Percentiles rank a stretch among this genome's conserved stretches.
phyloP scores from a whole-genome alignment of 2,113 vertebrate species.

The Microcebus griseorufus region DNA sequence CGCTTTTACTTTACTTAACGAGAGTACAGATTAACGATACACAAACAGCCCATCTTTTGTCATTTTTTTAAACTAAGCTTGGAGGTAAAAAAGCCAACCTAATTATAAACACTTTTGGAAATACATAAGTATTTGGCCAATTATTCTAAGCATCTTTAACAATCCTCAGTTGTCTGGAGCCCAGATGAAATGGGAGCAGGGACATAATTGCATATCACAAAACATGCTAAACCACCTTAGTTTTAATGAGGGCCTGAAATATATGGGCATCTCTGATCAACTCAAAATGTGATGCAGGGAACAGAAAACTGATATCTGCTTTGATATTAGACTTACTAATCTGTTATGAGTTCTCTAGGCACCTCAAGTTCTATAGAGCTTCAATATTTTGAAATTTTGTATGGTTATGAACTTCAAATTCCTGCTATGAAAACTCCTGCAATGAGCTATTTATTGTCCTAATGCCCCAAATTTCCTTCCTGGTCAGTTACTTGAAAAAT shows the following conservation, averaged over 20 bases:
- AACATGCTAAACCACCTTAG: background rate
- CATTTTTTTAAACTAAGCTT: constrained; percentile 65
- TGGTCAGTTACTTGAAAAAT: background rate
- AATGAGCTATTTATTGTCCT: background rate
- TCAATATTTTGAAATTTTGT: background rate
- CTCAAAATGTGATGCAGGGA: background rate
- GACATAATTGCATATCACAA: background rate
- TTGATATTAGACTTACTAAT: background rate
- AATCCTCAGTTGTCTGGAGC: constrained; percentile 1
- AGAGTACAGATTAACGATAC: constrained; percentile 71
- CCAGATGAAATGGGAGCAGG: constrained; percentile 29
- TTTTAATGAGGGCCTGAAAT: constrained; percentile 62
- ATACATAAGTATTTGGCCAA: constrained; percentile 52
- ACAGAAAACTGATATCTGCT: background rate
- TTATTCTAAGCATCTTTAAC: constrained; percentile 58
- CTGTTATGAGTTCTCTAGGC: background rate
- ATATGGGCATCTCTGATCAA: constrained; percentile 3
- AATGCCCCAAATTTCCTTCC: background rate
- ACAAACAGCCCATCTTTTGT: constrained; percentile 71
- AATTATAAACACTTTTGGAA: constrained; percentile 65
- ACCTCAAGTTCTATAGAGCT: background rate
- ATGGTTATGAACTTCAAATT: background rate
- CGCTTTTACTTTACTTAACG: constrained; percentile 68
- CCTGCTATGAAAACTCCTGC: background rate
- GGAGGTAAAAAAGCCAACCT: constrained; percentile 48